Evolutionary conservation across 2,797 vertebrate species (phyloP).

Genomic region (Myioborus miniatus): DNA sequence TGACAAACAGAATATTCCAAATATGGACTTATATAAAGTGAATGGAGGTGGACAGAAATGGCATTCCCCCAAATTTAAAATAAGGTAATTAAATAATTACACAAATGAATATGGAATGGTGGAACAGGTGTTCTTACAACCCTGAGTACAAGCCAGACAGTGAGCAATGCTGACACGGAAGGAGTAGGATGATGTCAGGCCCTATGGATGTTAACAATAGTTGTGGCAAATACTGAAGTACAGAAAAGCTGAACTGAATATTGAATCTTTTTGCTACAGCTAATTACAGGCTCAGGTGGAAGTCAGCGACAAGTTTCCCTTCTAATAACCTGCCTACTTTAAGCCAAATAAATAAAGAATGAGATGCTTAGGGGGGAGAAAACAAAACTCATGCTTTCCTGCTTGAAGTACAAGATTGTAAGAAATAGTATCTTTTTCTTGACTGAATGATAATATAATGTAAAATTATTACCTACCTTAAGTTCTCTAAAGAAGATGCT

Average conservation of each 20-base stretch:
- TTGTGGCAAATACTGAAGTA: background rate
- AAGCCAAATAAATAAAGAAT: background rate
- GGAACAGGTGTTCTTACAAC: background rate
- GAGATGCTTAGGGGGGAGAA: background rate
- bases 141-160: background rate
- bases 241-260: background rate
- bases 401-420: background rate
- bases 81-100: background rate
- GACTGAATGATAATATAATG: background rate
- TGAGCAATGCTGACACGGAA: background rate
- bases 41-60: background rate
- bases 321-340: background rate
- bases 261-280: background rate
- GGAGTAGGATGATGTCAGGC: background rate
- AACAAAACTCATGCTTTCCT: background rate
- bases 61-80: background rate
- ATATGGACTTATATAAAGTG: background rate
- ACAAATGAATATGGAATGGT: background rate
- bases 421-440: background rate
- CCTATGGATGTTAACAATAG: background rate
- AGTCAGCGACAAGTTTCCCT: background rate
- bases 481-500: conserved; percentile 98
- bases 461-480: conserved; percentile 83
- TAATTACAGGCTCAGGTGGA: background rate
- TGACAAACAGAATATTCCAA: background rate